These are phyloP conservation scores for Pelodytes ibericus DNA, from an alignment of 2,797 vertebrate species.

Conservation along the genomic window DNA sequence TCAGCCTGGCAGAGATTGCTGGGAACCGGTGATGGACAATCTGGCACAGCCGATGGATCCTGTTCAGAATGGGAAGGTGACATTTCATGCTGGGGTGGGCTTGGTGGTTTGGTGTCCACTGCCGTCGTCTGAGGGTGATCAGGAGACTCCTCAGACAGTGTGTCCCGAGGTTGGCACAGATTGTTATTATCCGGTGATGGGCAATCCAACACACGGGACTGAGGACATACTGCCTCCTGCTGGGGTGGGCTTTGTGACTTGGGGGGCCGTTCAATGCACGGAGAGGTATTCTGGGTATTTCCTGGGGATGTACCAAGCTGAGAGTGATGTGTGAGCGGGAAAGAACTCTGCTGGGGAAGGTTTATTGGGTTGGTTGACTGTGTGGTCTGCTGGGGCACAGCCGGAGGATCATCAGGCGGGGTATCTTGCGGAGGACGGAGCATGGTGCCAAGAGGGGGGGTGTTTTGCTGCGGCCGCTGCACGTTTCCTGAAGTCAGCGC, in stretches of 20 bases:
- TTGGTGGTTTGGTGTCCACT: neutral
- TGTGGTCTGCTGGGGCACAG: neutral
- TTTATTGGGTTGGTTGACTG: neutral
- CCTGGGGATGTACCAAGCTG: neutral
- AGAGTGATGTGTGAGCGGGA: neutral
- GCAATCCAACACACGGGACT: neutral
- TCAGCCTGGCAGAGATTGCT: neutral
- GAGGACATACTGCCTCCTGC: neutral
- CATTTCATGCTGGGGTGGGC: neutral
- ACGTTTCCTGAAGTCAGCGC: neutral
- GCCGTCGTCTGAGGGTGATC: neutral
- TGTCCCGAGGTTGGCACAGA: neutral
- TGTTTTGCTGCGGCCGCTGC: neutral
- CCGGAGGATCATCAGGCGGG: neutral
- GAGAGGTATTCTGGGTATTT: neutral
- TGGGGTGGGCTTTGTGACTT: neutral
- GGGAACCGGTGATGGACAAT: neutral
- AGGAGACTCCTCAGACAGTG: neutral
- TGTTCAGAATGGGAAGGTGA: neutral
- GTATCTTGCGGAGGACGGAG: conserved; percentile 5
- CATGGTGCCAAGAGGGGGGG: neutral
- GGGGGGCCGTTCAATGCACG: too few species aligned
- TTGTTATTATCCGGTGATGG: neutral
- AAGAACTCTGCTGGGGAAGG: neutral
- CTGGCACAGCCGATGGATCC: neutral